phyloP scores from a whole-genome alignment of 2,797 vertebrate genomes.

The Gallirallus australis region DNA sequence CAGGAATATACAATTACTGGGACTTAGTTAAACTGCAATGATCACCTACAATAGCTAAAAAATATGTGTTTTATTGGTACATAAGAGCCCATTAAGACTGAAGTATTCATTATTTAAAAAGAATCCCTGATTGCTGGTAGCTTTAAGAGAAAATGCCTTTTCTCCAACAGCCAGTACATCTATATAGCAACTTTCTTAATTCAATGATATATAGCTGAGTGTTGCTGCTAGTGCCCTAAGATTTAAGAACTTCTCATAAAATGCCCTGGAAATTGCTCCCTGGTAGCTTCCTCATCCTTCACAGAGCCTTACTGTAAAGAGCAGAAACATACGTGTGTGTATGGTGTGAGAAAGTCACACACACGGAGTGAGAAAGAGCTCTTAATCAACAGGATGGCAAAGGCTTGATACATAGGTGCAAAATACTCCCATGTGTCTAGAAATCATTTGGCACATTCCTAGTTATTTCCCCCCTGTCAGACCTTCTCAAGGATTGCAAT shows the following conservation, averaged over 20 bases:
- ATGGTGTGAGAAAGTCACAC: neutral
- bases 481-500: slow-evolving; percentile 72
- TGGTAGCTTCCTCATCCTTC: slow-evolving; percentile 49
- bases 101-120: slow-evolving; percentile 43
- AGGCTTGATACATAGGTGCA: slow-evolving; percentile 52
- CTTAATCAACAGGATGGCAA: slow-evolving; percentile 66
- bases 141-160: slow-evolving; percentile 62
- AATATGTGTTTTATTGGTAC: slow-evolving; percentile 34
- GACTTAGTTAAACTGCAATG: slow-evolving; percentile 23
- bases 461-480: slow-evolving; percentile 61
- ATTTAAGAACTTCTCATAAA: slow-evolving; percentile 71
- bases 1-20: neutral
- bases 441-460: slow-evolving; percentile 62
- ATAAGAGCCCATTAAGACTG: slow-evolving; percentile 31
- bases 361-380: neutral
- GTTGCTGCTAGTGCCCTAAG: slow-evolving; percentile 5
- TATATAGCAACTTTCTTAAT: slow-evolving; percentile 64
- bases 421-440: slow-evolving; percentile 55
- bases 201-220: slow-evolving; percentile 25
- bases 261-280: slow-evolving; percentile 61
- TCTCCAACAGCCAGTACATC: slow-evolving; percentile 32
- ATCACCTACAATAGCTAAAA: slow-evolving; percentile 43
- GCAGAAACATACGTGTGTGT: slow-evolving; percentile 12
- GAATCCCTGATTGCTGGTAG: slow-evolving; percentile 4
- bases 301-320: slow-evolving; percentile 2